phyloP scores from a whole-genome alignment of 1,140 invertebrate genomes.

The Megathymus violae region DNA sequence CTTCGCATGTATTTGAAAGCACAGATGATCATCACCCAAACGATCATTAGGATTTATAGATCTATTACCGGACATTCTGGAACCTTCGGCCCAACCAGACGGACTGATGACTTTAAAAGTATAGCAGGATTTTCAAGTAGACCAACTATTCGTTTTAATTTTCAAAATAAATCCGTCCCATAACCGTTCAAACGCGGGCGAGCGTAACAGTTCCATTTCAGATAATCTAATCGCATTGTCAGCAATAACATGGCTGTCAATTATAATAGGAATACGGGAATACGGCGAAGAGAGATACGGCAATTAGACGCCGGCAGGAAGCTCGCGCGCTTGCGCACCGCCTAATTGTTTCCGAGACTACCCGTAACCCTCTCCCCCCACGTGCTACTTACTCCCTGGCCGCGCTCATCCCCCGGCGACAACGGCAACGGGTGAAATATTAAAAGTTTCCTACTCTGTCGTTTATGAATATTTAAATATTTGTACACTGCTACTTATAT shows the following conservation, averaged over 20 bases:
- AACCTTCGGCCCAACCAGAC: too few species aligned
- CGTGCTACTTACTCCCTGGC: slow-evolving; percentile 30
- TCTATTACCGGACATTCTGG: too few species aligned
- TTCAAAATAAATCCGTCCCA: neutral
- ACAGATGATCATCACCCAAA: too few species aligned
- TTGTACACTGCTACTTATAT: neutral
- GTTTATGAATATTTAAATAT: slow-evolving; percentile 10
- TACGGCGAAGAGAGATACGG: slow-evolving; percentile 52
- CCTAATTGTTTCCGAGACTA: slow-evolving; percentile 56
- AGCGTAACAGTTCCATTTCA: slow-evolving; percentile 33
- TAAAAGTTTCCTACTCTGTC: slow-evolving; percentile 1
- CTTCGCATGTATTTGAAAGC: too few species aligned
- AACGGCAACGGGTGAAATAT: neutral
- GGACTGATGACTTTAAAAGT: too few species aligned
- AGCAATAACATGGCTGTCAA: slow-evolving; percentile 49
- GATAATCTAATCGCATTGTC: slow-evolving; percentile 48
- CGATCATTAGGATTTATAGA: too few species aligned
- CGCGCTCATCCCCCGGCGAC: slow-evolving; percentile 18
- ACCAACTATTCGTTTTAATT: too few species aligned
- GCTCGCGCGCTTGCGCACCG: slow-evolving; percentile 55
- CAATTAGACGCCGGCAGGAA: slow-evolving; percentile 53
- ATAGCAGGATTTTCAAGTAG: too few species aligned
- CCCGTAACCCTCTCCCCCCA: slow-evolving; percentile 2
- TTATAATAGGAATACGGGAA: slow-evolving; percentile 44
- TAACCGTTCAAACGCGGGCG: slow-evolving; percentile 13